phyloP scores from a whole-genome alignment of 2,888 invertebrate species.

The Eupithecia exiguata region DNA sequence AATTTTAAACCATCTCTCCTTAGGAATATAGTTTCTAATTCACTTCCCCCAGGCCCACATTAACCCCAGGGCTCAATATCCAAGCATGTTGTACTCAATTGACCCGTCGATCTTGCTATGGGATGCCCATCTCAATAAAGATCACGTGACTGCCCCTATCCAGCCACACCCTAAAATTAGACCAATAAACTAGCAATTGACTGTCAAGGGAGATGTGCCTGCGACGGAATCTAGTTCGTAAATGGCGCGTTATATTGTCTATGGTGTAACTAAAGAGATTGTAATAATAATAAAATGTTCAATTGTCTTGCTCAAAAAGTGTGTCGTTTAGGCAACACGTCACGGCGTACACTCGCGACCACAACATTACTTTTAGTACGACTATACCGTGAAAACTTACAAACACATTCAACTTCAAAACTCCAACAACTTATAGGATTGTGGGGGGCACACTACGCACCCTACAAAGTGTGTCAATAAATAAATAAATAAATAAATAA shows the following conservation, averaged over 20 bases:
- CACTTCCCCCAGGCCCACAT: background rate
- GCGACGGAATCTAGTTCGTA: background rate
- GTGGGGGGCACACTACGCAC: too few species aligned
- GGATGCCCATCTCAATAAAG: background rate
- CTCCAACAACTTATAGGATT: too few species aligned
- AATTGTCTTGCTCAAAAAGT: too few species aligned
- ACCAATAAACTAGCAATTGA: conserved; percentile 24
- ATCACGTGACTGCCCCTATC: background rate
- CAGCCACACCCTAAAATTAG: conserved; percentile 26
- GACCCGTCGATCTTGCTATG: background rate
- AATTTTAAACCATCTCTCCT: background rate
- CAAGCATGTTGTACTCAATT: background rate
- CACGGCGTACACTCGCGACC: too few species aligned
- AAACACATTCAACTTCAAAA: too few species aligned
- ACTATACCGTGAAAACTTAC: too few species aligned
- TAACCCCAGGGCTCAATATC: background rate
- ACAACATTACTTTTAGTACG: too few species aligned
- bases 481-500: too few species aligned
- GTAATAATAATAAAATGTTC: too few species aligned
- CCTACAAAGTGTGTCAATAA: too few species aligned
- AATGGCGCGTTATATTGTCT: background rate
- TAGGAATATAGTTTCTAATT: background rate
- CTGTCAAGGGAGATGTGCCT: background rate
- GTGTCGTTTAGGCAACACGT: too few species aligned
- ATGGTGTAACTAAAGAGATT: too few species aligned